phyloP scores from a whole-genome alignment of 2,888 invertebrate species.

The Boloria euphrosyne region DNA sequence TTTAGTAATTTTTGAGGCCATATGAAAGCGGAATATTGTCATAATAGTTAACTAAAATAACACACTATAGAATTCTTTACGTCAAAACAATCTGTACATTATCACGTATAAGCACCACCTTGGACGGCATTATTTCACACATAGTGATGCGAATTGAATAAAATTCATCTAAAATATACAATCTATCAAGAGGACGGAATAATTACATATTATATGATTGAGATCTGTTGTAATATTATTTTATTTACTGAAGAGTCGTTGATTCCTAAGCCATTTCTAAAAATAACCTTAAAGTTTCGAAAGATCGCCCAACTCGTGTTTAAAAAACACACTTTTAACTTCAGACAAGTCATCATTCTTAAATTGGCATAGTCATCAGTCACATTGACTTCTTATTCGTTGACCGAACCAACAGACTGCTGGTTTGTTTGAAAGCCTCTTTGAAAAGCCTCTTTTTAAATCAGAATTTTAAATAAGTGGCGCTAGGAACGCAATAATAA shows the following conservation, averaged over 20 bases:
- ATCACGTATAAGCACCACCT: slow-evolving; percentile 34
- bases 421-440: too few relatives aligned
- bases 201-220: slow-evolving; percentile 15
- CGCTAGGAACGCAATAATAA: neutral
- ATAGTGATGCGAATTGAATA: slow-evolving; percentile 8
- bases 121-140: slow-evolving; percentile 26
- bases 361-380: too few relatives aligned
- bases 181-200: slow-evolving; percentile 17
- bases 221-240: neutral
- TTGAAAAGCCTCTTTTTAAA: too few relatives aligned
- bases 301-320: too few relatives aligned
- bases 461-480: too few relatives aligned
- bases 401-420: too few relatives aligned
- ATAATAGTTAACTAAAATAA: slow-evolving; percentile 34
- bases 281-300: too few relatives aligned
- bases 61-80: slow-evolving; percentile 27
- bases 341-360: too few relatives aligned
- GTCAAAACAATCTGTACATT: slow-evolving; percentile 32
- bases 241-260: neutral
- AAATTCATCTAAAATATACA: slow-evolving; percentile 28
- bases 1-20: too few relatives aligned
- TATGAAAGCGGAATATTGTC: slow-evolving; percentile 39
- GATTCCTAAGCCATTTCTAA: neutral
- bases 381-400: too few relatives aligned
- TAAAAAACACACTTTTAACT: too few relatives aligned